These are phyloP conservation scores for Xiphophorus couchianus DNA, from an alignment of 2,113 vertebrate species.

Conservation along the genomic window DNA sequence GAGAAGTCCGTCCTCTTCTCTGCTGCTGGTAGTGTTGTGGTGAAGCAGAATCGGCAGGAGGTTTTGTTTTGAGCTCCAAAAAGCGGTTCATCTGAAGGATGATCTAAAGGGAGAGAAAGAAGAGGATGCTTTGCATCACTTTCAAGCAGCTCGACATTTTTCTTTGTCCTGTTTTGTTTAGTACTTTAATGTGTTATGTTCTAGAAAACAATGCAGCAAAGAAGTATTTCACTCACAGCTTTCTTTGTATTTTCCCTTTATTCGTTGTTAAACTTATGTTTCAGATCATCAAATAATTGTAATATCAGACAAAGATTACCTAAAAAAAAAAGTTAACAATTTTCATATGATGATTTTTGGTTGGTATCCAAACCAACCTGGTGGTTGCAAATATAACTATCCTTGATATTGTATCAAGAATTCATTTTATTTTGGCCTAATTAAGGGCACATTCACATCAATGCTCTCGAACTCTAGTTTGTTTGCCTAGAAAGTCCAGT, in stretches of 20 bases:
- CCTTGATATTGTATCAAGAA: background rate
- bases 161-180: background rate
- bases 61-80: slow-evolving; percentile 15
- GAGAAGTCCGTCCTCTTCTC: slow-evolving; percentile 9
- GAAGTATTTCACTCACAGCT: too few species aligned
- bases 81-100: slow-evolving; percentile 1
- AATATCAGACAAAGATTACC: too few species aligned
- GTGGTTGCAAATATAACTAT: too few species aligned
- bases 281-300: background rate
- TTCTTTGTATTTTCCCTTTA: background rate
- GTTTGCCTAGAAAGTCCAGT: too few species aligned
- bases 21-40: slow-evolving; percentile 1
- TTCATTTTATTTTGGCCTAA: background rate
- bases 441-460: too few species aligned
- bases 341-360: too few species aligned
- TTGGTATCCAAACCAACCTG: too few species aligned
- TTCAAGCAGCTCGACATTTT: background rate
- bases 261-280: background rate
- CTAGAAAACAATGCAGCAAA: background rate
- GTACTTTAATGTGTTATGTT: background rate
- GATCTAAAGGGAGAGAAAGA: background rate
- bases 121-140: background rate
- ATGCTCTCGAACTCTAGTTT: too few species aligned
- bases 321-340: too few species aligned
- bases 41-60: slow-evolving; percentile 21